Base-by-base conservation (phyloP, 2,113 vertebrate genomes). In the Centropus bengalensis region DNA sequence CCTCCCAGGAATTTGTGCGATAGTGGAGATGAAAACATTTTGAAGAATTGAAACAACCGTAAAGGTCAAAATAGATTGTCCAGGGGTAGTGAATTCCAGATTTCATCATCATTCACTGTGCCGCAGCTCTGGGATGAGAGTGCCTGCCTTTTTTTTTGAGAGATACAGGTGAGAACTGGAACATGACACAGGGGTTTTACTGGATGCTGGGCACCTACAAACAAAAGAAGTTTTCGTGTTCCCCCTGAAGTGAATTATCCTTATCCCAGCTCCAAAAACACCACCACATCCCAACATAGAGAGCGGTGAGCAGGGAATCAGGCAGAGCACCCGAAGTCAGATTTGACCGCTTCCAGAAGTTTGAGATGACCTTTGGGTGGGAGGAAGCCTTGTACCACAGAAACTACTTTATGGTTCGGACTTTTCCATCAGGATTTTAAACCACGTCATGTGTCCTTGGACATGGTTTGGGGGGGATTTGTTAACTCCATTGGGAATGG, bases 81-180 rank as follows among this genome's bases (percentile, higher is more conserved):
- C 26, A 1, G 73, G 60, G 42, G 26, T 83, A 77, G 9, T 62
- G 6, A 28, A 14, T 73, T 12, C 8, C 27, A 28, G 14, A 30
- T 73, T 27, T 64, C 45, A 60, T 13, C 42, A 6, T 42, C 36
- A 36, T 36, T 52, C 45, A 10, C 2, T 0, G 8, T 55, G 69
- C 75, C 75, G 58, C 33, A 58, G 15, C 44, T 49, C 58, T 24
- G 33, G 19, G 58, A 21, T 40, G 68, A 15, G 74, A 70, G 19
- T 28, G 22, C 58, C 24, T 18, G 30, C 44, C n/a, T 87, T 70
- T 3, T 28, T 89, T 78, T 77, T 51, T 55, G 55, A 33, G 62
- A 4, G 0, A 19, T 18, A 7, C 3, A 5, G 0, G 9, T 62
- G 90, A 51, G 27, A 49, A 51, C 28, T 23, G 24, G 40, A n/a